Conservation (phyloP, 2,888 invertebrate species). For the Icerya purchasi region DNA sequence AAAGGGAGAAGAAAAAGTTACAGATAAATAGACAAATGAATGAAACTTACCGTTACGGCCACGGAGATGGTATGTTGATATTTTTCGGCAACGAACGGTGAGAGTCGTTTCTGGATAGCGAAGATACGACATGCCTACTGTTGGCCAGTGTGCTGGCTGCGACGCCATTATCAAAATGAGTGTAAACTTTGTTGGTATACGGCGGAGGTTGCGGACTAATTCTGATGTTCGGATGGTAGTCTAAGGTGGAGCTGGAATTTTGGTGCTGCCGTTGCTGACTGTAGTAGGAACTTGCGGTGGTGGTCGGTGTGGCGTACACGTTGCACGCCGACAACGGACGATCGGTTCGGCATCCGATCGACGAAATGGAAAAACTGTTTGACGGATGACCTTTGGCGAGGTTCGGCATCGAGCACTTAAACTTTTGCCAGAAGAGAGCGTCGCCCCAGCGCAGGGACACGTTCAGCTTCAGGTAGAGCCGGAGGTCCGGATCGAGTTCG, state of each 20-base stretch:
- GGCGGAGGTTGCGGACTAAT: neutral
- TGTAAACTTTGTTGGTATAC: neutral
- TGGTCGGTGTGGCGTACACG: neutral
- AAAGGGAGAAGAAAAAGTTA: too few relatives aligned
- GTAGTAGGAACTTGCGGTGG: neutral
- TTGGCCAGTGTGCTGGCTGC: too few relatives aligned
- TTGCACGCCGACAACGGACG: neutral
- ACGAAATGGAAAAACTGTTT: neutral
- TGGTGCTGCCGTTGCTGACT: neutral
- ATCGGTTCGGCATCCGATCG: neutral
- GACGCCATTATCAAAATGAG: too few relatives aligned
- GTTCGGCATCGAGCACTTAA: conserved; percentile 70
- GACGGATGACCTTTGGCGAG: neutral
- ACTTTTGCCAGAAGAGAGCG: conserved; percentile 89
- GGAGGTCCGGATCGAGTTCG: conserved; percentile 74
- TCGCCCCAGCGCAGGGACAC: conserved; percentile 86
- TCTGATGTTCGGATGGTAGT: neutral
- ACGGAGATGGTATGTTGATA: too few relatives aligned
- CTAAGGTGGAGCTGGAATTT: neutral
- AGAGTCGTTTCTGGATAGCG: too few relatives aligned
- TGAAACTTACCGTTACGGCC: too few relatives aligned
- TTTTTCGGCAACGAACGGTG: too few relatives aligned
- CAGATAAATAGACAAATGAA: too few relatives aligned
- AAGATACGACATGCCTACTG: too few relatives aligned
- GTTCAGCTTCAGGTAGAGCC: conserved; percentile 72